These are phyloP conservation scores for Lethrus apterus DNA, from an alignment of 1,140 invertebrate species.

Conservation along the genomic window DNA sequence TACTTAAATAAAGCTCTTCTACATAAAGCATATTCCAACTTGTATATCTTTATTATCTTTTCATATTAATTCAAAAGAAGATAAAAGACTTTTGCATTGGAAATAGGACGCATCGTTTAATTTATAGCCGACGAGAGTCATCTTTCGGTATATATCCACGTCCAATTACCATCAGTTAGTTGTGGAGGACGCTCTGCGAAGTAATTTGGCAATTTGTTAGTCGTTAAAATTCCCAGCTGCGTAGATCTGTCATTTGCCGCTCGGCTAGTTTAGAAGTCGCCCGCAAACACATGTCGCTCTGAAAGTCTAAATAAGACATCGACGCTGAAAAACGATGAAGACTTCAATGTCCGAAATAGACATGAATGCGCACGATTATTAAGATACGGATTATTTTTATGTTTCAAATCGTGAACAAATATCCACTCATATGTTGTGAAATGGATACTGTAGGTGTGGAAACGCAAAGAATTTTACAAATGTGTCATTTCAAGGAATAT, in stretches of 20 bases:
- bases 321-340: constrained; percentile 17
- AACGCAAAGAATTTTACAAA: no score
- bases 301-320: constrained; percentile 36
- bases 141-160: constrained; percentile 38
- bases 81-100: neutral
- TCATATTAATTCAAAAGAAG: no score
- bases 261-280: constrained; percentile 40
- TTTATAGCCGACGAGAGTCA: constrained; percentile 21
- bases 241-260: constrained; percentile 41
- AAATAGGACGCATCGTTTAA: constrained; percentile 14
- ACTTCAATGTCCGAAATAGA: constrained; percentile 22
- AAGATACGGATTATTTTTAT: no score
- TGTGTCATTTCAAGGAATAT: no score
- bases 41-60: no score
- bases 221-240: constrained; percentile 44
- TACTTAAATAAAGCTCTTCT: no score
- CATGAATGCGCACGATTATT: neutral
- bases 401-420: no score
- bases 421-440: no score
- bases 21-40: no score
- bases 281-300: constrained; percentile 40
- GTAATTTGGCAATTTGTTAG: constrained; percentile 44
- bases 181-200: constrained; percentile 28
- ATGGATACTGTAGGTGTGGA: no score
- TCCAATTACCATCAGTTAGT: constrained; percentile 41